phyloP scores from a whole-genome alignment of 2,113 vertebrate species.

The Tringa solitaria region DNA sequence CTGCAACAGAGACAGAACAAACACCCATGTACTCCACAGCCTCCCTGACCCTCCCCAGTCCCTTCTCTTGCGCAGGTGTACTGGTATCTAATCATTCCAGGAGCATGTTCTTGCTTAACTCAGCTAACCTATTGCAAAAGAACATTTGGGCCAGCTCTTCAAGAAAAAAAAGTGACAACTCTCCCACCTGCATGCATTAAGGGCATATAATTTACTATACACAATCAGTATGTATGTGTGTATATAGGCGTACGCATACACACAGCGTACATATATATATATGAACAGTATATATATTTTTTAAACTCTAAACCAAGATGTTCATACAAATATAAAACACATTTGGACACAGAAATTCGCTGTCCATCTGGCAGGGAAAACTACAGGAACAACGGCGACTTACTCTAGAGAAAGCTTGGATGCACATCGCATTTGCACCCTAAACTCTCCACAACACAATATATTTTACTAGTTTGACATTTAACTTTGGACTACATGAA shows the following conservation, averaged over 20 bases:
- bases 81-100: not conserved
- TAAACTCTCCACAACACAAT: not conserved
- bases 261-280: not conserved
- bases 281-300: not conserved
- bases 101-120: not conserved
- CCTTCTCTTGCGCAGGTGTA: not conserved
- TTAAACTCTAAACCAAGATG: not conserved
- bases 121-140: not conserved
- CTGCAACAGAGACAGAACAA: not conserved
- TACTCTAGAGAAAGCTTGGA: not conserved
- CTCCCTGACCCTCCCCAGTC: not conserved
- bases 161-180: not conserved
- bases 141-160: not conserved
- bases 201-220: not conserved
- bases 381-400: not conserved
- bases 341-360: not conserved
- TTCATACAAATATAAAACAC: not conserved
- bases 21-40: not conserved
- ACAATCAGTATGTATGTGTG: not conserved
- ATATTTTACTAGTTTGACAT: not conserved
- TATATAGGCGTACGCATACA: too few relatives aligned
- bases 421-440: not conserved
- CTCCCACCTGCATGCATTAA: not conserved
- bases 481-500: not conserved
- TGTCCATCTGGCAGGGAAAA: not conserved